A percentile compares a stretch with the other conserved stretches of the same genome.
These are phyloP conservation scores for Xenops minutus DNA, from an alignment of 2,797 vertebrate species.

Conservation along the genomic window DNA sequence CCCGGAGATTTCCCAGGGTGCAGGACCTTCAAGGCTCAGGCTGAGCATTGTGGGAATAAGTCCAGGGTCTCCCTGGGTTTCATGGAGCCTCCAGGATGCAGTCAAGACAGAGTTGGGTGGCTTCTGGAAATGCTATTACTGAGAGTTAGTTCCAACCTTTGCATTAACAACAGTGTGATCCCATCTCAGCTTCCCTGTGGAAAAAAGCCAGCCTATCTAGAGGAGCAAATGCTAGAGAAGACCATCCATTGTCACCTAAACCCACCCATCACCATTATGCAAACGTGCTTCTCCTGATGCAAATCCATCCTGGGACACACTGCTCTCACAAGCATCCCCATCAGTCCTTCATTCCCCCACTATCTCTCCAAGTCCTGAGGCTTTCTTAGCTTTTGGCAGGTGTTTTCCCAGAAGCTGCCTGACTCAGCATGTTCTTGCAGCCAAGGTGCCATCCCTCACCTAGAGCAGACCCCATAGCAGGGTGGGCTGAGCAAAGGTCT, in stretches of 20 bases:
- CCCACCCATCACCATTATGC: neutral
- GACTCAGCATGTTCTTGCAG: neutral
- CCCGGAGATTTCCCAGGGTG: neutral
- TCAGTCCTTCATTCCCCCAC: neutral
- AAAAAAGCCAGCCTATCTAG: neutral
- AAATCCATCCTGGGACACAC: neutral
- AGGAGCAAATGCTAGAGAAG: neutral
- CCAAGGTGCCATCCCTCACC: neutral
- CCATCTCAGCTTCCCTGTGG: neutral
- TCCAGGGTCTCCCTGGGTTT: neutral
- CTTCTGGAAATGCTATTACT: neutral
- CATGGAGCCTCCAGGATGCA: neutral
- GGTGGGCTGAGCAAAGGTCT: neutral
- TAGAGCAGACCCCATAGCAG: neutral
- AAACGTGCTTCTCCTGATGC: neutral
- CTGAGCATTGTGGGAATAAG: neutral
- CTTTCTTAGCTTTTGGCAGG: neutral
- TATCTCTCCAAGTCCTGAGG: neutral
- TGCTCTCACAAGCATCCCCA: fast-evolving
- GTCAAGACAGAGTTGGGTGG: fast-evolving
- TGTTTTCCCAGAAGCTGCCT: neutral
- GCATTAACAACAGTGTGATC: neutral
- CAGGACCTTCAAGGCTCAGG: neutral
- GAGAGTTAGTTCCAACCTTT: neutral
- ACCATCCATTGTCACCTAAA: neutral